These are phyloP conservation scores for Nymphalis io DNA, from an alignment of 1,140 invertebrate genomes.

Conservation along the genomic window DNA sequence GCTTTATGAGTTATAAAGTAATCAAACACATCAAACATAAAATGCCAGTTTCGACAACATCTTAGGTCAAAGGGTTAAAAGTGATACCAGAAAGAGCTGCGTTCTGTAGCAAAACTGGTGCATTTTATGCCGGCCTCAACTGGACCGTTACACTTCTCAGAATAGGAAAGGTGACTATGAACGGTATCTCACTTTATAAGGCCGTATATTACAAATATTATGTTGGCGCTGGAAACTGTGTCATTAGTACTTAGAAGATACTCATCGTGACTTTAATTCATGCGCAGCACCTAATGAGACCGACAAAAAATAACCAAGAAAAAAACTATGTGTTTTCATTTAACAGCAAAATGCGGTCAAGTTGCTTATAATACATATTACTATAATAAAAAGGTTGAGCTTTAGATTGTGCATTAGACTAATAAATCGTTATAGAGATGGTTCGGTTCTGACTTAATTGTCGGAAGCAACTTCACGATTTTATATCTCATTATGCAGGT, in stretches of 20 bases:
- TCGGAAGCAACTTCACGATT: conserved; percentile 57
- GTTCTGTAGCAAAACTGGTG: conserved; percentile 66
- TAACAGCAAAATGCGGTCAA: conserved; percentile 49
- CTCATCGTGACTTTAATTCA: conserved; percentile 58
- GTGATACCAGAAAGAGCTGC: conserved; percentile 48
- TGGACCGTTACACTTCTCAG: conserved; percentile 68
- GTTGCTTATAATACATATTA: conserved; percentile 40
- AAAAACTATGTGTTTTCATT: conserved; percentile 25
- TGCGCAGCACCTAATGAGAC: conserved; percentile 50
- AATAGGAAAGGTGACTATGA: conserved; percentile 58
- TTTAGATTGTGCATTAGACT: conserved; percentile 32
- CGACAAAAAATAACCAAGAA: conserved; percentile 46
- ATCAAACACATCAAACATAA: conserved; percentile 37
- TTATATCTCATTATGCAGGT: conserved; percentile 57
- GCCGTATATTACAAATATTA: conserved; percentile 67
- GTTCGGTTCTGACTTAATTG: conserved; percentile 54
- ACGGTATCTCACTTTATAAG: conserved; percentile 61
- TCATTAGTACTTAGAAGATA: conserved; percentile 61
- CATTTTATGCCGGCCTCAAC: conserved; percentile 54
- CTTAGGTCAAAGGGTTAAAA: conserved; percentile 60
- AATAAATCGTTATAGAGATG: conserved; percentile 42
- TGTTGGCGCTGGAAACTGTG: conserved; percentile 60
- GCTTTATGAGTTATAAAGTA: conserved; percentile 10
- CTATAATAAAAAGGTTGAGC: conserved; percentile 35
- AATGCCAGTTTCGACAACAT: conserved; percentile 52